Base-by-base conservation (phyloP, 2,797 vertebrate species). In the Hafferia zeledoni region DNA sequence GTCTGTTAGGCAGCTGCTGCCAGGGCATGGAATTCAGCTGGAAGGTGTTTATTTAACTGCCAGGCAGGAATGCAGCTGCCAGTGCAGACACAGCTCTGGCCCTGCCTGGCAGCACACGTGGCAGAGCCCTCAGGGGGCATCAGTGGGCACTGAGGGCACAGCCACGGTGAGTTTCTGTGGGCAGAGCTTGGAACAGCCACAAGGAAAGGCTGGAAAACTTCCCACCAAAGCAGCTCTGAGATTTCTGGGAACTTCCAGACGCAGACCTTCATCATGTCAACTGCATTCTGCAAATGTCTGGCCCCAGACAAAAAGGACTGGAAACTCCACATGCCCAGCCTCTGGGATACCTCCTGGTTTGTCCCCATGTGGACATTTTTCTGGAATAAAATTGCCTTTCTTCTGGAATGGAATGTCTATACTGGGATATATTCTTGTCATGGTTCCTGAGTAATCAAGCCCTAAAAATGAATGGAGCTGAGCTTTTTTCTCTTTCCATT, bases 401-500 rank as follows among this genome's bases (percentile, higher is more conserved):
- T 91, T 91, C 84, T 91, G 91, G 89, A 88, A 80, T 65, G 84
- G 89, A 95, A 95, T 94, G 87, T 78, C 92, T 83, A 83, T 41
- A 80, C 79, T 92, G 91, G 86, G 87, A n/a, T 89, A 39, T 81
- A 87, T 87, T 93, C 87, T 86, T 93, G 95, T 90, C 90, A 83
- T 67, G 35, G 87, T 65, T 93, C 92, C 90, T 83, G 81, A 68
- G 78, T 87, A 96, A 92, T 90, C 68, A 93, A 93, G 93, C 69
- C 65, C 89, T 90, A 81, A 86, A 94, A 96, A 86, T 95, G 94
- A 97, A 93, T 86, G 89, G 92, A 94, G 70, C 60, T 83, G 59
- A 41, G 76, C 41, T 88, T 95, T 89, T 91, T 93, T n/a, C 87
- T 86, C 55, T 94, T 94, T 93, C 94, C 95, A 88, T 97, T 97